Conservation (phyloP, 2,797 vertebrate genomes). For the Chrosomus eos region DNA sequence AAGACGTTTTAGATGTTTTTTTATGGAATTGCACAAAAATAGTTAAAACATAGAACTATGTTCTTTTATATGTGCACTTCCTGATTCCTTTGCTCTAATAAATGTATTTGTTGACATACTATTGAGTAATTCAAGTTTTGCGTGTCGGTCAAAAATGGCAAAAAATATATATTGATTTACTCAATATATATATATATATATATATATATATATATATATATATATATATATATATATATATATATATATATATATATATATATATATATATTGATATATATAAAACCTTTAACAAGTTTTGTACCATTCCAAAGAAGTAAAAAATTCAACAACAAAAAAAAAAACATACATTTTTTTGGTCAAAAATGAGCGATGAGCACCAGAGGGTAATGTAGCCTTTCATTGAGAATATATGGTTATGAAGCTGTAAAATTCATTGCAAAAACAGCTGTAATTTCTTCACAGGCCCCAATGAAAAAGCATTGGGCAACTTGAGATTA, state of each 20-base stretch:
- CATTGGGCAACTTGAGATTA: conserved; percentile 29
- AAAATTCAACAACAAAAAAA: no score
- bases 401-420: conserved; percentile 35
- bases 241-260: no score
- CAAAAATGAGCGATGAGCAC: no score
- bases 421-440: conserved; percentile 16
- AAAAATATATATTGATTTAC: no score
- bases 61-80: neutral
- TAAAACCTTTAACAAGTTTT: no score
- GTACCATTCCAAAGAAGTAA: no score
- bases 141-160: no score
- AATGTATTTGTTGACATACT: conserved; percentile 3
- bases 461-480: conserved; percentile 33
- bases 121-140: neutral
- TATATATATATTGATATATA: no score
- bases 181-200: no score
- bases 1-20: neutral
- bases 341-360: no score
- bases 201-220: no score
- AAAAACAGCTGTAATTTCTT: conserved; percentile 34
- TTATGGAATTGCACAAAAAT: neutral
- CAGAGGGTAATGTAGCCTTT: neutral
- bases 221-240: no score
- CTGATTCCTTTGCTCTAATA: neutral
- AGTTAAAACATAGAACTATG: neutral